Base-by-base conservation (phyloP, 2,888 invertebrate species). In the Lepidocyrtoides sp. region DNA sequence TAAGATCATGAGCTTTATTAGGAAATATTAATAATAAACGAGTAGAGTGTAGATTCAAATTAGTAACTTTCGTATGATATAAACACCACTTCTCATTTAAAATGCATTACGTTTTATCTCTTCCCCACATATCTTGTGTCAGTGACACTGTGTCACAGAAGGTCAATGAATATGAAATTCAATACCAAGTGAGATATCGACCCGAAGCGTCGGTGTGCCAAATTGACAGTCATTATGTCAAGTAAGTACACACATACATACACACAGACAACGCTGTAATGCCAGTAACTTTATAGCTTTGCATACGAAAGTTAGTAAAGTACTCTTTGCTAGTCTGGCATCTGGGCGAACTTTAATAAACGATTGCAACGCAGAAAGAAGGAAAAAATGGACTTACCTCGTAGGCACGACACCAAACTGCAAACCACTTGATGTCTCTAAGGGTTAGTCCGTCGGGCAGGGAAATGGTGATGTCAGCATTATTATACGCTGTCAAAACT, bases 361-460 rank as follows among this genome's bases (percentile, higher is more conserved):
- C 41, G 10, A 7, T 4, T 41, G 41, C 10, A 41, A 41, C 10
- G 41, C 41, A 51, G n/a, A n/a, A n/a, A n/a, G n/a, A 26, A 60
- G 26, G 8, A 14, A 12, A 32, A 66, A 44, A 75, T 4, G 4
- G 41, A 26, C 88, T 91, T 95, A 98, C 98, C 88, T 97, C 96
- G 94, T 97, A 98, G 95, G 98, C 98, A 95, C 98, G 97, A 95
- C 98, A 98, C 98, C 98, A 99, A 51, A 99, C 97, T 12, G 98
- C 97, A 95, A 99, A 97, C 97, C 98, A 98, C 95, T 97, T 97
- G 95, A 98, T 96, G 95, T 97, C 98, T 94, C 96, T 96, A 91
- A 98, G 96, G 41, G 97, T 97, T 95, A 97, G 97, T 72, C 98
- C 98, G 94, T 98, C 98, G 0, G 98, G 98, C 94, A 98, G 96